A percentile compares a stretch with the other conserved stretches of the same genome.
These are phyloP conservation scores for Cyphomyrus discorhynchus DNA, from an alignment of 2,113 vertebrate genomes.

Conservation along the genomic window DNA sequence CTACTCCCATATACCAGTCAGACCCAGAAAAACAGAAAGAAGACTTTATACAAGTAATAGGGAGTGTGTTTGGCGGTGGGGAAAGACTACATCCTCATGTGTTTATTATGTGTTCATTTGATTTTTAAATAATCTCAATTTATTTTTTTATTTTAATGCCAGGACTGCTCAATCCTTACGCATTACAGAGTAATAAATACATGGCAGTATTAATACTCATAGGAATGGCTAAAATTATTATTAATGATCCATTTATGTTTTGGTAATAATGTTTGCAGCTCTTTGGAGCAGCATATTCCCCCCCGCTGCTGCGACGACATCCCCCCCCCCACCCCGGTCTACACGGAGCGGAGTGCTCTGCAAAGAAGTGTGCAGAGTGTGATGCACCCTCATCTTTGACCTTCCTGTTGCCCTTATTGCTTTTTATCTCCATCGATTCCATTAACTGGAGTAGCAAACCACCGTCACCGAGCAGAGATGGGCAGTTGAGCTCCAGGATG, in stretches of 20 bases:
- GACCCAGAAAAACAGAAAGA: not conserved
- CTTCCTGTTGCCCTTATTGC: not conserved
- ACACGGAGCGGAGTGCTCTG: not conserved
- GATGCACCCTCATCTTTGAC: not conserved
- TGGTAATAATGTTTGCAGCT: not conserved
- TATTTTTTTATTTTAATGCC: not conserved
- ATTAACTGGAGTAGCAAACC: not conserved
- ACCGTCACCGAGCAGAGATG: not conserved
- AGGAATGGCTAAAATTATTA: not conserved
- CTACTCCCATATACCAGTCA: not conserved
- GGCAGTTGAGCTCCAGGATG: not conserved
- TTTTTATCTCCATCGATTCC: not conserved
- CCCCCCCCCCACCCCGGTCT: not conserved
- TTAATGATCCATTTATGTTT: not conserved
- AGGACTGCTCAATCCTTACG: not conserved
- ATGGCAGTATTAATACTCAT: not conserved
- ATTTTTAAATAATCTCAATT: not conserved
- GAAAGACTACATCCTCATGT: not conserved
- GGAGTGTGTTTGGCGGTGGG: not conserved
- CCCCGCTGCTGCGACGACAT: not conserved
- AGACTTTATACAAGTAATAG: not conserved
- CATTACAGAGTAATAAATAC: not conserved
- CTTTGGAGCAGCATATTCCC: not conserved
- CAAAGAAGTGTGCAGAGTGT: not conserved
- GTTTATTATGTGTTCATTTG: not conserved